Base-by-base conservation (phyloP, 2,888 invertebrate species). In the Scaptomyza polygonia region DNA sequence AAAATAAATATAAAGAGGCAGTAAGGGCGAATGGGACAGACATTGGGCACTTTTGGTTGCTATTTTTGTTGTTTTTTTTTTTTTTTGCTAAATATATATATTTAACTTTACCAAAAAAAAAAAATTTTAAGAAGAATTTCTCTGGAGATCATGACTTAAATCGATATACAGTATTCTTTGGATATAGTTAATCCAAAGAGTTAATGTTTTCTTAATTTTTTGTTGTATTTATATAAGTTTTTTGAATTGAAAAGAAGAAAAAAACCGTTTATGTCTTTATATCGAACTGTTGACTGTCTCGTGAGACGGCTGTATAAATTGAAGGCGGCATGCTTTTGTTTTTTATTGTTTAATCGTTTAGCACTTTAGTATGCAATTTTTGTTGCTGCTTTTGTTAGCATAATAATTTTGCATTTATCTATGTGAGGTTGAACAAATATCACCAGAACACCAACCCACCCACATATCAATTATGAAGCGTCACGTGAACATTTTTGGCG, bases 331-430 rank as follows among this genome's bases (percentile, higher is more conserved):
- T 57, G 57, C 42, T 53, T 58, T 42, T 27, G 25, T 34, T 53
- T 43, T 43, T 57, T 42, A 6, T 18, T 43, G n/a, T 16, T 8
- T 58, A 16, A 54, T 78, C 67, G 51, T 67, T 78, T 78, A 74
- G 63, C 76, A 71, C 71, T 54, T 63, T 53, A 56, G 69, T 70
- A 73, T 62, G 73, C 54, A 72, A 53, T 56, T 8, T 34, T 34
- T 34, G 27, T 5, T 25, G 21, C 21, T 21, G 2, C 0, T 21
- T 42, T 4, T 36, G 29, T 16, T 30, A 18, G 27, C 42, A 63
- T 53, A 47, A 47, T 42, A 64, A 39, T 39, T 45, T 32, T 29
- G 16, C 36, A 61, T 39, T 63, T 44, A 39, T 63, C 43, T 21
- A 29, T 34, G 27, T 42, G 21, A 34, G 42, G 25, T 42, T 36